Evolutionary conservation across 2,797 vertebrate genomes (phyloP), one percentile per base, ranked within the genome.

Genomic region (Kryptopterus vitreolus): DNA sequence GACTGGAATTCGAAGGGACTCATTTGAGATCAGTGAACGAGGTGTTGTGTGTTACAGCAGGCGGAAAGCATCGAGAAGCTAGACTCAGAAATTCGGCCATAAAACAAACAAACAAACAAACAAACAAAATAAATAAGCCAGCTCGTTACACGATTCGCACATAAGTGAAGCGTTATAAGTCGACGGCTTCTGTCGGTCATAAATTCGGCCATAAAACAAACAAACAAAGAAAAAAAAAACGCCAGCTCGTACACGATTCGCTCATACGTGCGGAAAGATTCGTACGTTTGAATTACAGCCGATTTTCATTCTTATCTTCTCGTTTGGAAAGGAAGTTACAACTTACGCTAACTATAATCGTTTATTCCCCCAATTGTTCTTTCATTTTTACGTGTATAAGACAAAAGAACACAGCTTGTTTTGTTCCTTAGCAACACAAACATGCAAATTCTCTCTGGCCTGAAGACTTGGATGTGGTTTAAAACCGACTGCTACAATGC

Each of bases 1-100:
- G 70, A 83, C 76, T 80, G 71, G 76, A 77, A 82, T 81, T 75
- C 78, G 59, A 78, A 81, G 66, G 70, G 69, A 79, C 77, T 79
- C 81, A 79, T 76, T 76, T 76, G 52, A 75, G 52, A 74, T 68
- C 76, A 16, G 76, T 31, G 52, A 78, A 81, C 57, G 69, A 72
- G 69, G 55, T 50, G 79, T 20, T 75, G 79, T 52, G 46, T 74
- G 26, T n/a, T 78, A 75, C 62, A 74, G 76, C 72, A 75, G 50
- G 76, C 22, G 38, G 52, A 22, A 24, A 55, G 46, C 7, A 77
- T 29, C 48, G 31, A 68, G 76, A 53, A 43, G 18, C 58, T 65
- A 10, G 46, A 73, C 26, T 63, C 55, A 71, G 43, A 24, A 52
- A 76, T 58, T 7, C 15, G 20, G 24, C 46, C 29, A 24, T 57